A percentile compares a stretch with the other conserved stretches of the same genome.
These are phyloP conservation scores for Aporophyla nigra DNA, from an alignment of 2,888 invertebrate species.

Conservation along the genomic window DNA sequence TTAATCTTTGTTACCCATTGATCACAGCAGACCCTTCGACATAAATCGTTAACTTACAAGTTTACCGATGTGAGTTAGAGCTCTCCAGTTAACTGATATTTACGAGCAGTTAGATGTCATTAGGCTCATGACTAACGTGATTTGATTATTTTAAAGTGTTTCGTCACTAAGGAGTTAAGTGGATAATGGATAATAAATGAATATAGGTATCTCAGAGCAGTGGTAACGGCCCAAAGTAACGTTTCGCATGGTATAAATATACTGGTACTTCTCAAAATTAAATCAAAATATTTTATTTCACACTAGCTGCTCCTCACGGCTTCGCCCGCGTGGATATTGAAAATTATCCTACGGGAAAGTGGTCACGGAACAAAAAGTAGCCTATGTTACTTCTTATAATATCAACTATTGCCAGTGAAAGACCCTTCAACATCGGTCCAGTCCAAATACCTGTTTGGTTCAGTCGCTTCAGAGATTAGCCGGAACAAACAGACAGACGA, in stretches of 20 bases:
- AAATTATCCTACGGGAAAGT: too few relatives aligned
- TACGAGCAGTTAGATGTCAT: constrained; percentile 63
- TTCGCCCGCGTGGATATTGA: too few relatives aligned
- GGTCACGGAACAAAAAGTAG: too few relatives aligned
- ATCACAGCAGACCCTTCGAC: constrained; percentile 31
- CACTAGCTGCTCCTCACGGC: too few relatives aligned
- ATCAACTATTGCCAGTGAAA: too few relatives aligned
- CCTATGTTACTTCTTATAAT: too few relatives aligned
- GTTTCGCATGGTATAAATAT: background rate
- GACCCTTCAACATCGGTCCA: too few relatives aligned
- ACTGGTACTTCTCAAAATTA: too few relatives aligned
- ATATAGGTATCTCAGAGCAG: background rate
- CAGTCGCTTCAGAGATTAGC: too few relatives aligned
- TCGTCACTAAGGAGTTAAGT: constrained; percentile 7
- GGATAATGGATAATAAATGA: background rate
- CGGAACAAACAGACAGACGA: too few relatives aligned
- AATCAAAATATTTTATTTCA: too few relatives aligned
- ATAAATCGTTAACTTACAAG: constrained; percentile 18
- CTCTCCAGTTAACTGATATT: constrained; percentile 61
- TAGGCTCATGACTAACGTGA: constrained; percentile 20
- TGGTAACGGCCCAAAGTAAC: background rate
- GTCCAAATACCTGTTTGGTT: too few relatives aligned
- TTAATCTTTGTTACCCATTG: background rate
- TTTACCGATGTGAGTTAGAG: constrained; percentile 2
- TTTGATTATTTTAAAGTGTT: constrained; percentile 37